Conservation (phyloP, 2,113 vertebrate genomes). For the Perca flavescens region DNA sequence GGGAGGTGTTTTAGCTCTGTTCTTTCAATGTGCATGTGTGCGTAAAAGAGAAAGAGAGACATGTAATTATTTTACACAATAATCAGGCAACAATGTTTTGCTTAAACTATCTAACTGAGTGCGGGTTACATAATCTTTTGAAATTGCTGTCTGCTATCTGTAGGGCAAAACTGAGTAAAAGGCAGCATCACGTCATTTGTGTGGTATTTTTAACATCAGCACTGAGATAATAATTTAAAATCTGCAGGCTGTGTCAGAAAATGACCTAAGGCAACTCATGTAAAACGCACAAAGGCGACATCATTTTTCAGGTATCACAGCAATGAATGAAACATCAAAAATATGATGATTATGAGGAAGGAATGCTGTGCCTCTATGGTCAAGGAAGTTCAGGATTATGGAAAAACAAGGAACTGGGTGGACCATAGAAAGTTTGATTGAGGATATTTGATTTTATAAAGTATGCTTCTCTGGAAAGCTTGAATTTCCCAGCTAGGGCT, state of each 20-base stretch:
- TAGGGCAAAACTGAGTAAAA: not conserved
- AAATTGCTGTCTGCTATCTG: not conserved
- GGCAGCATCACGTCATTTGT: not conserved
- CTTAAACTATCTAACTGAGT: not conserved
- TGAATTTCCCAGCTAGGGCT: not conserved
- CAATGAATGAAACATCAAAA: slow-evolving; percentile 74
- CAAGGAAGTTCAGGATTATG: slow-evolving; percentile 9
- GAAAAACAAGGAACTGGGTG: slow-evolving; percentile 1
- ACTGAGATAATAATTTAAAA: slow-evolving; percentile 25
- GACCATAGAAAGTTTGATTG: slow-evolving; percentile 25
- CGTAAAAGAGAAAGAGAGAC: not conserved
- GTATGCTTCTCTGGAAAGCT: slow-evolving; percentile 8
- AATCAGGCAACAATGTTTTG: no score
- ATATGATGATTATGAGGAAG: slow-evolving; percentile 62
- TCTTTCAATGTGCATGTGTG: slow-evolving; percentile 11
- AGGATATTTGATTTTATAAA: slow-evolving; percentile 41
- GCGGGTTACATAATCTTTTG: not conserved
- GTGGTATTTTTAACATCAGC: not conserved
- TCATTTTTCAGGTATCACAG: slow-evolving; percentile 55
- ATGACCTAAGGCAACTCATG: slow-evolving; percentile 50
- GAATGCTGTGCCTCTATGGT: slow-evolving; percentile 42
- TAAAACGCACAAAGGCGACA: slow-evolving; percentile 63
- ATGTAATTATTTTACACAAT: no score
- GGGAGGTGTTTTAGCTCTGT: not conserved
- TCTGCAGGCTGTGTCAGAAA: slow-evolving; percentile 45